Conservation (phyloP, 2,113 vertebrate genomes). For the Syrmaticus mikado region DNA sequence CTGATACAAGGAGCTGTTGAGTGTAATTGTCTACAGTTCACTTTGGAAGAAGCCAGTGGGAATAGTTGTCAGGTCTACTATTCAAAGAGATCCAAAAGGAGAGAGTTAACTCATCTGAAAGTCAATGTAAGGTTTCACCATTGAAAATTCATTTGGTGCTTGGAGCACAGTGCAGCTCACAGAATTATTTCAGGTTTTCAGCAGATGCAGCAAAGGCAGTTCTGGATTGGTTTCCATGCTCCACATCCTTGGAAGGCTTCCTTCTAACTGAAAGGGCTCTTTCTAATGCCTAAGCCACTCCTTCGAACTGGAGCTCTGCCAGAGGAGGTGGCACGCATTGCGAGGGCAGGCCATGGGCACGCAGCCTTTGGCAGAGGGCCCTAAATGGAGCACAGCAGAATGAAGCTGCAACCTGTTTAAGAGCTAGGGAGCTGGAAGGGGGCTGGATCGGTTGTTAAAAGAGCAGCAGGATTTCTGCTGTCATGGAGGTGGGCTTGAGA, state of each 20-base stretch:
- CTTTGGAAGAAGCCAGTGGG: neutral
- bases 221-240: neutral
- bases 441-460: neutral
- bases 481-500: neutral
- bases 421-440: neutral
- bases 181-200: neutral
- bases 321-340: conserved; percentile 32
- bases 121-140: neutral
- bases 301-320: neutral
- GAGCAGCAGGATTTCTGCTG: neutral
- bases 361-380: neutral
- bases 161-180: neutral
- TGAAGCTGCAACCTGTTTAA: neutral
- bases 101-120: neutral
- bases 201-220: neutral
- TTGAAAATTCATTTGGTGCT: fast-evolving
- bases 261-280: conserved; percentile 36
- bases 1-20: neutral
- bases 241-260: conserved; percentile 37
- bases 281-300: neutral
- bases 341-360: neutral
- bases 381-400: neutral
- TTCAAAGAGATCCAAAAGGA: neutral
- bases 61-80: neutral
- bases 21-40: neutral